Percentiles rank a stretch among this genome's conserved stretches.
These are phyloP conservation scores for Eupristina koningsbergeri DNA, from an alignment of 1,140 invertebrate genomes.

Conservation along the genomic window DNA sequence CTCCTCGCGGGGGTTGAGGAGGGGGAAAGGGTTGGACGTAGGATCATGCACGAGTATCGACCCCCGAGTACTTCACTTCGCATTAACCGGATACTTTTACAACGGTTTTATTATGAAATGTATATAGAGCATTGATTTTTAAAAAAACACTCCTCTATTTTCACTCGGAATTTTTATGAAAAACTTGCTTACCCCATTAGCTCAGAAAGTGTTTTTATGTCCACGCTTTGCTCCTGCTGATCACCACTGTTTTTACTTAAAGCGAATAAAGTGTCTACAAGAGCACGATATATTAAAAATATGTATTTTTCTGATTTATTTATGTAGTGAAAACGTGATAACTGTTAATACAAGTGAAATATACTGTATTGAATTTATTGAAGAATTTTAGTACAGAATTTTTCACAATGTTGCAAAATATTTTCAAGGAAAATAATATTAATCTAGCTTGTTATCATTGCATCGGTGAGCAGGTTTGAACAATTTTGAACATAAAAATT, in stretches of 20 bases:
- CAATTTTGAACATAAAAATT: no score
- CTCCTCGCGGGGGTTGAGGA: no score
- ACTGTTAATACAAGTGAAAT: neutral
- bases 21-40: no score
- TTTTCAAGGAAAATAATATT: neutral
- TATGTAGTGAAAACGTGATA: neutral
- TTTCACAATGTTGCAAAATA: neutral
- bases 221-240: neutral
- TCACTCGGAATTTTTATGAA: neutral
- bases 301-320: neutral
- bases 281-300: neutral
- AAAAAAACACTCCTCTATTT: neutral
- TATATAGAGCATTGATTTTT: neutral
- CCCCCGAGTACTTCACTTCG: neutral
- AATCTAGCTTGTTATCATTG: neutral
- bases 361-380: neutral
- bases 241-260: neutral
- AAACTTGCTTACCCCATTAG: neutral
- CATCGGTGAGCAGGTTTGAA: neutral
- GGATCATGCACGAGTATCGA: neutral
- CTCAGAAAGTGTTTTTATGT: conserved; percentile 1
- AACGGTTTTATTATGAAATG: neutral
- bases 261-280: neutral
- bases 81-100: neutral
- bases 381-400: neutral